Conservation (phyloP, 2,888 invertebrate species). For the Carterocephalus palaemon region DNA sequence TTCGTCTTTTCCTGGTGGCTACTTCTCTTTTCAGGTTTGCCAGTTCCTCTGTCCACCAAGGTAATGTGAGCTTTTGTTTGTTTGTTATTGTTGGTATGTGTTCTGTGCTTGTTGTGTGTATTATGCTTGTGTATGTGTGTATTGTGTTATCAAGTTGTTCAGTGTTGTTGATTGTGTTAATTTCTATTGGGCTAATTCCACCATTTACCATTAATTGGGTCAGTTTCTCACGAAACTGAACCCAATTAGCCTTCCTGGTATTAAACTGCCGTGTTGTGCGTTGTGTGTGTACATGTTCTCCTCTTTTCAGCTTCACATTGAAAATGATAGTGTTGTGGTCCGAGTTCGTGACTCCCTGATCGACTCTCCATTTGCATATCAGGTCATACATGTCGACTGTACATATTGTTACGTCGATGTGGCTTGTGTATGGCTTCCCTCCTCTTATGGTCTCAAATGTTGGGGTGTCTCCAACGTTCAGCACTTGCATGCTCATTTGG, state of each 20-base stretch:
- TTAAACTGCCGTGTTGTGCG: too few species aligned
- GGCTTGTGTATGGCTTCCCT: background rate
- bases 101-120: background rate
- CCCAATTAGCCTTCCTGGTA: too few species aligned
- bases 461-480: background rate
- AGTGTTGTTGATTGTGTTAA: too few species aligned
- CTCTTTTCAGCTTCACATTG: background rate
- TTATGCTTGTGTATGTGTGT: background rate
- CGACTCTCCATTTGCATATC: background rate
- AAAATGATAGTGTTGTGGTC: constrained; percentile 1
- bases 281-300: too few species aligned
- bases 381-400: background rate
- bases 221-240: too few species aligned
- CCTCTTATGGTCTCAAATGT: constrained; percentile 4
- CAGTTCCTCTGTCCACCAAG: constrained; percentile 28
- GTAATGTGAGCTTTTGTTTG: too few species aligned
- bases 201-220: too few species aligned
- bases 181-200: too few species aligned
- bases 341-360: background rate
- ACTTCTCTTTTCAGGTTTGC: constrained; percentile 18
- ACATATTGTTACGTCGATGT: background rate
- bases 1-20: too few species aligned
- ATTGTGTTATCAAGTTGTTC: background rate
- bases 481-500: background rate
- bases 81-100: too few species aligned